Evolutionary conservation across 1,140 invertebrate species (phyloP), one percentile per base, ranked within the genome.

Genomic region (Zaprionus vittiger): DNA sequence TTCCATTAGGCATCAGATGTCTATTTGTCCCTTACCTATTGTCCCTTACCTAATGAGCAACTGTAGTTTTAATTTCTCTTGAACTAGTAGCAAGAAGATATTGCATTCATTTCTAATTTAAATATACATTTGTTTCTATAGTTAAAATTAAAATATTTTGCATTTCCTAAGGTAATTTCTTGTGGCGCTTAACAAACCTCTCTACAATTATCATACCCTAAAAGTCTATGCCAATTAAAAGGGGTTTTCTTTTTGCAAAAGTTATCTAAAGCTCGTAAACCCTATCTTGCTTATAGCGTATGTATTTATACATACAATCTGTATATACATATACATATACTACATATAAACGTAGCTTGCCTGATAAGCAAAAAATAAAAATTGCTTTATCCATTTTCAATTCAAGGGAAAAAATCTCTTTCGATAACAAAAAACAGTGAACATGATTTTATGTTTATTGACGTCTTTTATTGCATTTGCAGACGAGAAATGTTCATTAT

Each of bases 371-470:
- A 26, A 17, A 31, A 31, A 49, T 28, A 56, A 28, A 67, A 34
- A 38, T 64, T 37, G 54, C 55, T 64, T 66, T 56, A 59, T 38
- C 15, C 55, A 41, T 22, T 67, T 67, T 49, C 54, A 59, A 34
- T 67, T 59, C 65, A 15, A 4, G 15, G 65, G 31, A 59, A 49
- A 12, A 59, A 59, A 59, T 57, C 55, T 57, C 24, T 67, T 57
- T 67, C 38, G 65, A 67, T 67, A 67, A 67, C 24, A 52, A n/a
- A 20, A 67, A 67, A 59, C 55, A 20, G 55, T 67, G 65, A 67
- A 59, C 26, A 49, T 24, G 28, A 67, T 15, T 57, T 20, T 67
- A 34, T 24, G 44, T 20, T 67, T 57, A 59, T 67, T 67, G n/a
- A 12, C 20, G 38, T 5, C 11, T 22, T 67, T 59, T 17, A 59